Evolutionary conservation across 2,888 invertebrate genomes (phyloP), one percentile per base, ranked within the genome.

Genomic region (Cheilosia pagana): DNA sequence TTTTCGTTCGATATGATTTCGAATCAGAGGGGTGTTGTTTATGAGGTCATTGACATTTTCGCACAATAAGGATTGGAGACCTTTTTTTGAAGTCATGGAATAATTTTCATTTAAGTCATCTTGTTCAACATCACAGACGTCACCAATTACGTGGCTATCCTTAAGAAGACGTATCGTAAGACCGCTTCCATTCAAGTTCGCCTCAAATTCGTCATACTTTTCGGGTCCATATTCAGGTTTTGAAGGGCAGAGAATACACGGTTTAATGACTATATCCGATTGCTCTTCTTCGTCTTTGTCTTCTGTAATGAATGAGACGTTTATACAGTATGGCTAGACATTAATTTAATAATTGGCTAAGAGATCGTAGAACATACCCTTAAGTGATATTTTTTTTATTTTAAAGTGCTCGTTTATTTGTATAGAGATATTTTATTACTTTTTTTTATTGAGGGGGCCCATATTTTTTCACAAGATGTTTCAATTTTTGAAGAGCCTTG

Each of bases 41-140:
- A 87, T 25, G 5, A 88, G 31, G 23, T 85, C 81, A 21, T 81
- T 82, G 1, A 87, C 23, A 31, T 77, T 85, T 16, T 85, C 87
- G 39, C 87, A 87, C 1, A 68, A 10, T 25, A 65, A 19, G 92
- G 93, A 48, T 89, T 48, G 2, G 93, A 94, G 0, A 92, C 94
- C 0, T 92, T 93, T n/a, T 93, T 93, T 87, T 93, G 93, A 45
- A 45, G 60, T 94, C 3, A 45, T 53, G 93, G 94, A 86, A 93
- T 94, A 45, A 95, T 95, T 88, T 93, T 93, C 78, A 93, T 93
- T 74, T 93, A 94, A 3, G 92, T 86, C 71, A 45, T 88, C 87
- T 0, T 4, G 3, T 39, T 83, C 59, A 3, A 90, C 89, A 83
- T 91, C 91, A 39, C 87, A 87, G 2, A 91, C 86, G 65, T 89